Base-by-base conservation (phyloP, 2,113 vertebrate species). In the Pelmatolapia mariae region DNA sequence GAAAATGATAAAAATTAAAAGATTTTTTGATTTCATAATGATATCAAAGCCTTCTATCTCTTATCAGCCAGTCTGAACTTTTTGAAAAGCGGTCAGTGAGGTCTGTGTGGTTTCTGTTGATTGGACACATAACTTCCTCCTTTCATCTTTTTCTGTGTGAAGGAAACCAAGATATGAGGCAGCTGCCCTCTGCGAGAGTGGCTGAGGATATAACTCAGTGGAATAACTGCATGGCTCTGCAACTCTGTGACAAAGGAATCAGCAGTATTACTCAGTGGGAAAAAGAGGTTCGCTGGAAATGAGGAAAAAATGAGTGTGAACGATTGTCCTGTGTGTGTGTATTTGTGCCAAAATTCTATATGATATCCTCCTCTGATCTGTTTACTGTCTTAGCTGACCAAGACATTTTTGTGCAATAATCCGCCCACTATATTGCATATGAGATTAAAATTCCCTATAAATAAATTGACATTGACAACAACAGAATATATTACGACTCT, bases 371-470 rank as follows among this genome's bases (percentile, higher is more conserved):
- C 53, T 33, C 89, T 95, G 95, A 94, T 95, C 92, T 57, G 53
- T 90, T 95, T 94, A 95, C 56, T 38, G 85, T 91, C 91, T 93
- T 91, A 92, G 95, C 95, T 95, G 95, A 95, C 95, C 93, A 91
- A 87, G 93, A 92, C 85, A 85, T 86, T 94, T 82, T 90, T 81
- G 85, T 53, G 93, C 91, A 95, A 92, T 94, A 93, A 94, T 83
- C 86, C 47, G 3, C 88, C 85, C 83, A 54, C 84, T 33, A 22
- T 83, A 66, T 79, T 78, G 61, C 22, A 47, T 61, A 89, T 80
- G 16, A 50, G 85, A 93, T 88, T 93, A 89, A 84, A 91, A 86
- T 86, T 83, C 19, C 16, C 79, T 78, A 63, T 71, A 87, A 89
- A 90, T 83, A 94, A 92, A 92, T 79, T 89, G 91, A 87, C 91